Evolutionary conservation across 2,888 invertebrate species (phyloP).

Genomic region (Catocala nupta): DNA sequence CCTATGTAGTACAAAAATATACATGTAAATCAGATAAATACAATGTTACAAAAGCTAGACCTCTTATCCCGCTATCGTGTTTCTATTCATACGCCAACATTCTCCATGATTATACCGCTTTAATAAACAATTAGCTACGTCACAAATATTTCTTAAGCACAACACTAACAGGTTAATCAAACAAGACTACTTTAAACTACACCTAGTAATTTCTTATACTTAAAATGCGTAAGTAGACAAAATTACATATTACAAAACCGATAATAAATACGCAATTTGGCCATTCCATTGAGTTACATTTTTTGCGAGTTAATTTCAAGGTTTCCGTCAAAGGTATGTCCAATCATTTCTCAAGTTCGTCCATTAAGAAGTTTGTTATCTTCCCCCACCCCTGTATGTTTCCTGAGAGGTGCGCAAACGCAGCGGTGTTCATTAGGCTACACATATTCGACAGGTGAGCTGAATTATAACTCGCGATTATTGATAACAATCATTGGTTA

Average conservation of each 20-base stretch:
- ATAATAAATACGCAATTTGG: no score
- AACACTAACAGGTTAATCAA: no score
- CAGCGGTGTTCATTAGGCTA: slow-evolving; percentile 52
- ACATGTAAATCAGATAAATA: no score
- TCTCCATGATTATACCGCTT: no score
- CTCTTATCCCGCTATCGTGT: no score
- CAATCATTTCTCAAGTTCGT: slow-evolving; percentile 36
- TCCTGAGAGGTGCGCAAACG: slow-evolving; percentile 53
- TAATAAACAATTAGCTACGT: no score
- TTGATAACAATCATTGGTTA: slow-evolving; percentile 33
- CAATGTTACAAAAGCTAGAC: no score
- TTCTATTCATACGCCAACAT: no score
- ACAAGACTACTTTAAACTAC: background rate
- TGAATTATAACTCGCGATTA: slow-evolving; percentile 38
- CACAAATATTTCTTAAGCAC: no score
- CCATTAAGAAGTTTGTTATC: slow-evolving; percentile 64
- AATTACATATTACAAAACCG: background rate
- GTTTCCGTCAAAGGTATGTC: slow-evolving; percentile 33
- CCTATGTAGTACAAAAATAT: no score
- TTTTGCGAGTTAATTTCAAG: no score
- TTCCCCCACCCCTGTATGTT: slow-evolving; percentile 6
- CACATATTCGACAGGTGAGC: slow-evolving; percentile 23
- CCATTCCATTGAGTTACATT: no score
- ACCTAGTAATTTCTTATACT: slow-evolving; percentile 30
- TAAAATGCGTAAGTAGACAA: slow-evolving; percentile 13